Base-by-base conservation (phyloP, 1,140 invertebrate species). In the Theocolax elegans region DNA sequence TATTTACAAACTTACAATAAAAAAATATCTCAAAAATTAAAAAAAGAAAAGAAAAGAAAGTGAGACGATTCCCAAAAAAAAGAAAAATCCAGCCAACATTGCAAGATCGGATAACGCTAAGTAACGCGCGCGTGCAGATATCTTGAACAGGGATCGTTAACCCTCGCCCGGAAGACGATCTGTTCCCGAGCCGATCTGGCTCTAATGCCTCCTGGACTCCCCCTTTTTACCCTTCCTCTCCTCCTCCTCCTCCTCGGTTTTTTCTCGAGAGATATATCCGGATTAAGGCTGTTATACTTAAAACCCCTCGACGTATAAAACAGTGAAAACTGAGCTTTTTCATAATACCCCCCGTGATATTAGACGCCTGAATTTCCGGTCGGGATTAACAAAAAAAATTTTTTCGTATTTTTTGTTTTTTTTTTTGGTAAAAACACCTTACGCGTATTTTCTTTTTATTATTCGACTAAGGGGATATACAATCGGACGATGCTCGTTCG, bases 271-370 rank as follows among this genome's bases (percentile, higher is more conserved):
- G 48, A 54, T 54, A 53, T 69, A 62, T 63, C 59, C 48, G 67
- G 67, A 69, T 69, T 69, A 69, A 69, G 49, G 48, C 25, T 62
- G 58, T 38, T 62, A 35, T 54, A 35, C 58, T 53, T 40, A 25
- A 48, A 40, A 23, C 4, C 17, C 23, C 10, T 13, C 10, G 19
- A 10, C 19, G 35, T 54, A 44, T 51, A 10, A 51, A 58, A 38
- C 65, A 46, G 40, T 40, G 65, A 68, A 69, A 62, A 44, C 58
- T 8, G 67, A 69, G 67, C 67, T 69, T 69, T 51, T 69, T 54
- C 29, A 46, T 54, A 54, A 63, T n/a, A 17, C 46, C n/a, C n/a
- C n/a, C n/a, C 46, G 27, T 13, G 53, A 53, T 31, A 67, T 59
- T 67, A 67, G 21, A 49, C 23, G 46, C 15, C 13, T n/a, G 48